Conservation (phyloP, 2,888 invertebrate genomes). For the Loripinus fragilis region DNA sequence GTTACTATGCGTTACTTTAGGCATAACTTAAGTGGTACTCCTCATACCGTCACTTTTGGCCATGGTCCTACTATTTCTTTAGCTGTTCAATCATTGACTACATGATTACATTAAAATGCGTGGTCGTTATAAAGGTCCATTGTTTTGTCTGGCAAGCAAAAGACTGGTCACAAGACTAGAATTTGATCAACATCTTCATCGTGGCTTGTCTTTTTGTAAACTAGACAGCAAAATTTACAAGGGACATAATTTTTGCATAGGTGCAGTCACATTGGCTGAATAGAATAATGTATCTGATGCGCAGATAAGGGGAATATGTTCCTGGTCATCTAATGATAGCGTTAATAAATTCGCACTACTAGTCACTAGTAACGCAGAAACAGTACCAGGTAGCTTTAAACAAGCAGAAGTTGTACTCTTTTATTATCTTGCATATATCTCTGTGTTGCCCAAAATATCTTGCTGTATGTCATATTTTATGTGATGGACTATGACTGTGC, state of each 20-base stretch:
- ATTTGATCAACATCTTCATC: not conserved
- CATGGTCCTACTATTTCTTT: not conserved
- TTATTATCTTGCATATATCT: too few species aligned
- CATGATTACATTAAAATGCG: not conserved
- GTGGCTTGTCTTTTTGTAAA: not conserved
- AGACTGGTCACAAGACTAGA: not conserved
- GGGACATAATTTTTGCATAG: slow-evolving; percentile 8
- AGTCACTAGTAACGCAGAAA: too few species aligned
- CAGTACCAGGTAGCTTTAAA: too few species aligned
- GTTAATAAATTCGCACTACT: not conserved
- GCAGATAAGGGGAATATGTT: not conserved
- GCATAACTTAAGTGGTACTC: not conserved
- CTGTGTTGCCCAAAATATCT: too few species aligned
- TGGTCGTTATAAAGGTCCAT: not conserved
- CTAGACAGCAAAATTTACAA: not conserved
- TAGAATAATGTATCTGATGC: not conserved
- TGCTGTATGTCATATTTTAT: too few species aligned
- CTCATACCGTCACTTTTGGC: slow-evolving; percentile 13
- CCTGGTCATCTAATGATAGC: slow-evolving; percentile 3
- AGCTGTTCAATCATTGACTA: not conserved
- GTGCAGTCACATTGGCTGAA: not conserved
- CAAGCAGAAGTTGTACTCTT: too few species aligned
- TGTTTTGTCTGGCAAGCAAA: not conserved
- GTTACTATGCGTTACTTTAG: not conserved
- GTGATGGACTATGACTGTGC: too few species aligned